Evolutionary conservation across 2,113 vertebrate species (phyloP).

Genomic region (Dromiciops gliroides): DNA sequence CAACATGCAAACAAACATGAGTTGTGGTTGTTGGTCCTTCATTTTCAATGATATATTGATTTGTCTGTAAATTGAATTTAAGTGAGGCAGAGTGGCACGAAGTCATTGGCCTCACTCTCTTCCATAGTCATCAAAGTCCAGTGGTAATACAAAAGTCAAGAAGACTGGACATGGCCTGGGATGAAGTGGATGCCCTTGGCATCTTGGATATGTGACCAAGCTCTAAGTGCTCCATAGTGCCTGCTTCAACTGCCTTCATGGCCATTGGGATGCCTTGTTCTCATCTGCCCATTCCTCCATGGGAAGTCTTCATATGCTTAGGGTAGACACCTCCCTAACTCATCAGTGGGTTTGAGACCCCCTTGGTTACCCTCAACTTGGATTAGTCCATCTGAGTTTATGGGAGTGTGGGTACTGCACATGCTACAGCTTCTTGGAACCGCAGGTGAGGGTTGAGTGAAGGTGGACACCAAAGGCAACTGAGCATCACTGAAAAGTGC

Average conservation of each 20-base stretch:
- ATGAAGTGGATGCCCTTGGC: neutral
- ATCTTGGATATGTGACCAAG: no score
- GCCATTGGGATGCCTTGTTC: neutral
- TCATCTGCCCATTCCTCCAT: neutral
- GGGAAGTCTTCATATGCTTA: neutral
- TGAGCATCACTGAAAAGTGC: no score
- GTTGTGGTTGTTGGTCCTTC: neutral
- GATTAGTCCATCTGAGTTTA: neutral
- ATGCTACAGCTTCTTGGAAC: neutral
- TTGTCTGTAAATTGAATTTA: neutral
- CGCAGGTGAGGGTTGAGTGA: no score
- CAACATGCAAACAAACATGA: neutral
- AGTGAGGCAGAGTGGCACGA: neutral
- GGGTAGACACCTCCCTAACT: neutral
- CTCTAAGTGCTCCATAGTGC: neutral
- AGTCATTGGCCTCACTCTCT: neutral
- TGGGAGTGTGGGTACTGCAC: neutral
- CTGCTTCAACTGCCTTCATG: neutral
- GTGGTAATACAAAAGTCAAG: no score
- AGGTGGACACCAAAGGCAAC: no score
- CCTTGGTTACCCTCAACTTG: neutral
- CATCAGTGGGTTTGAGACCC: neutral
- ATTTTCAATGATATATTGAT: neutral
- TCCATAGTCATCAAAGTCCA: no score
- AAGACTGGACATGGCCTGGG: no score